Evolutionary conservation across 1,140 invertebrate genomes (phyloP).

Genomic region (Augochlora pura): DNA sequence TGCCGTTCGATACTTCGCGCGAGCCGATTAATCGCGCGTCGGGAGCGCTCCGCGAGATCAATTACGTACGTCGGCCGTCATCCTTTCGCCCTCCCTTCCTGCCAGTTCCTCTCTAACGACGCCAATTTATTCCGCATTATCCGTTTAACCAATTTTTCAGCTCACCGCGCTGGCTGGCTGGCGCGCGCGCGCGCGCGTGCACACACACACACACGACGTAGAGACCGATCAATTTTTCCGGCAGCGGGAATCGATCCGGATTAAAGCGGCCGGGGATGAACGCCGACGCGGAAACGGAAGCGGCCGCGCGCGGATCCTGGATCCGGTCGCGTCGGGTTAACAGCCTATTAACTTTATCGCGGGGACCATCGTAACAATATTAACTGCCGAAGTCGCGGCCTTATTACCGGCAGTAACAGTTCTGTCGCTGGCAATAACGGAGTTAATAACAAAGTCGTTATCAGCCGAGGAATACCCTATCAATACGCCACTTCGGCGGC

Average conservation of each 20-base stretch:
- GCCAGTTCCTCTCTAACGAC: not conserved
- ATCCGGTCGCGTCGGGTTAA: not conserved
- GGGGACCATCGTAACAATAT: not conserved
- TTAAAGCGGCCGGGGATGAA: slow-evolving; percentile 14
- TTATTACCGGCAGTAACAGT: slow-evolving; percentile 2
- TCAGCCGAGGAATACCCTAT: not conserved
- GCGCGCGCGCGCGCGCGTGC: not conserved
- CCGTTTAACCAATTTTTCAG: slow-evolving; percentile 18
- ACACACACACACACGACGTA: too few species aligned
- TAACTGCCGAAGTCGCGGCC: not conserved
- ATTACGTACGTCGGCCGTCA: slow-evolving; percentile 36
- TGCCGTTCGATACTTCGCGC: slow-evolving; percentile 73
- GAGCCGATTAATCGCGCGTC: slow-evolving; percentile 65
- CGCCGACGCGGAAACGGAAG: not conserved
- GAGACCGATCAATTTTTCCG: slow-evolving; percentile 15
- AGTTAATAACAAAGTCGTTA: not conserved
- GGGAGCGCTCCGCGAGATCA: slow-evolving; percentile 46
- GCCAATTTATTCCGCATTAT: slow-evolving; percentile 21
- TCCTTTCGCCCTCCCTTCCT: not conserved
- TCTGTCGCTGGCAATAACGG: not conserved
- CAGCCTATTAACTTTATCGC: not conserved
- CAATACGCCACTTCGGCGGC: not conserved
- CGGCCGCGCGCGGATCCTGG: not conserved
- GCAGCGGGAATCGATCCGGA: not conserved
- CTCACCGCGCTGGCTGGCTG: too few species aligned